Evolutionary conservation across 2,888 invertebrate genomes (phyloP).

Genomic region (Bombylius discolor): DNA sequence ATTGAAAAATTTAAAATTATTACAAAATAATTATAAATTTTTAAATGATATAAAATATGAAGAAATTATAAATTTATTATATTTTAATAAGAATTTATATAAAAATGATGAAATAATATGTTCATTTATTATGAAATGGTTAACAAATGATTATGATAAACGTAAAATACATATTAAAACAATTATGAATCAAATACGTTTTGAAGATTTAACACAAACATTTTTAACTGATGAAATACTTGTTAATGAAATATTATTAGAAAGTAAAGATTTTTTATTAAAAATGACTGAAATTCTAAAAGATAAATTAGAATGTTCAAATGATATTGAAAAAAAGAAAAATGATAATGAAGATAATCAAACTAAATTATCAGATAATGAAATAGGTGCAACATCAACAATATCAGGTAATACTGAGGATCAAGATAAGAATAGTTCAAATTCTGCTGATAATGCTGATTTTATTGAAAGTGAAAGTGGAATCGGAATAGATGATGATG

Average conservation of each 20-base stretch:
- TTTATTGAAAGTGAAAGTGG: neutral
- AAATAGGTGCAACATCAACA: neutral
- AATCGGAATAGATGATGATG: neutral
- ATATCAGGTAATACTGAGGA: neutral
- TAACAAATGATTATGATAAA: neutral
- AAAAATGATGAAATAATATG: neutral
- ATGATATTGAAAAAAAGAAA: neutral
- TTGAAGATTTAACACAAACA: neutral
- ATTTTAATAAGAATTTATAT: neutral
- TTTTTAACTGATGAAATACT: neutral
- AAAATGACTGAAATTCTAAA: neutral
- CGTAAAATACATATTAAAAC: neutral
- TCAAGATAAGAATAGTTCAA: neutral
- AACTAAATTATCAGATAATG: no score
- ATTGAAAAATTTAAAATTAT: neutral
- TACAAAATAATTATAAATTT: neutral
- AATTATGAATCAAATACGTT: neutral
- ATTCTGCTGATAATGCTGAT: neutral
- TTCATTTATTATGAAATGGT: neutral
- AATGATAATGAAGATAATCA: neutral
- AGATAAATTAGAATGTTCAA: neutral
- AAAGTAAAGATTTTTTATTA: neutral
- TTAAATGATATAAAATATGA: neutral
- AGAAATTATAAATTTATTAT: neutral
- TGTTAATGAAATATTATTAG: neutral